Base-by-base conservation (phyloP, 2,113 vertebrate genomes). In the Hemichromis elongatus region DNA sequence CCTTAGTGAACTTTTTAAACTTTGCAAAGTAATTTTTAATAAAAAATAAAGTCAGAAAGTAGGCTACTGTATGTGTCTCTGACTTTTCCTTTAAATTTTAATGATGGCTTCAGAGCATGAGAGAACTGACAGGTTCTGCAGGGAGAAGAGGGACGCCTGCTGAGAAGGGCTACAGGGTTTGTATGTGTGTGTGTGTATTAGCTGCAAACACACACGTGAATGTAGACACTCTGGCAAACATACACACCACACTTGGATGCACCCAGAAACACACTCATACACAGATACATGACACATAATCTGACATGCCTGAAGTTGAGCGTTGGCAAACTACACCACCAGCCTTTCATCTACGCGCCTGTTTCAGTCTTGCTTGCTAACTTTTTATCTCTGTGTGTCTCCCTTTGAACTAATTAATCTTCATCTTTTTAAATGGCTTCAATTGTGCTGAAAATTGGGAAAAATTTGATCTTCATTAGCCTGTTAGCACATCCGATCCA, bases 1-100 rank as follows among this genome's bases (percentile, higher is more conserved):
- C 6, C 16, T 11, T 50, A 3, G 42, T 5, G 11, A 73, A 30
- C 4, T 47, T 73, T 28, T 18, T 52, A 5, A 75, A 75, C 16
- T 26, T 70, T 30, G 10, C 45, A 4, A 1, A 30, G 26, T 30
- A 75, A 30, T 75, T 75, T 50, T 30, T 33, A 30, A 52, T 13
- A 52, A 50, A 75, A 37, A 50, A 75, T 47, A 75, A 75, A 75
- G 42, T 50, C 16, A 52, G 45, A 75, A 75, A 50, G 70, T 1
- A 2, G 70, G 3, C 16, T 75, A 47, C 45, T 50, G 68, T 5
- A 0, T 30, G 45, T 1, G 68, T n/a, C 6, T 73, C 70, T 50
- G 45, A 52, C 70, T 75, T 7, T 9, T 47, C 70, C 26, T 50
- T 75, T 52, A 75, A 50, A 75, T 50, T 75, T 75, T 75, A 52